Base-by-base conservation (phyloP, 2,113 vertebrate genomes). In the Seriola quinqueradiata region DNA sequence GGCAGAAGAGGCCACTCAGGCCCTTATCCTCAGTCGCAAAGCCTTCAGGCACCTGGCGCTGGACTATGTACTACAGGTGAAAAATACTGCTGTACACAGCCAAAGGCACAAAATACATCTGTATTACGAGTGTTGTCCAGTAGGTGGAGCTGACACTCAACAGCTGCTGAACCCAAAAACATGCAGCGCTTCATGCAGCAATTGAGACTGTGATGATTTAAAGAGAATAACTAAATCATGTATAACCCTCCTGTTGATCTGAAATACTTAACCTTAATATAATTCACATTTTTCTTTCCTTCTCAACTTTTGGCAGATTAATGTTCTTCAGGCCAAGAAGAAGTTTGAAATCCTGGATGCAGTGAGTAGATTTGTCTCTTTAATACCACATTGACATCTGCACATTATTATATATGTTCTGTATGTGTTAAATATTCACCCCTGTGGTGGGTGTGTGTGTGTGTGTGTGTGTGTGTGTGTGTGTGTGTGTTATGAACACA, bases 51-150 rank as follows among this genome's bases (percentile, higher is more conserved):
- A 99, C 83, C 96, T 99, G 73, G 97, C 97, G 3, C 94, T 99
- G 0, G 98, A 99, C 94, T 99, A 99, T 0, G 98, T 99, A 1
- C 95, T 99, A 58, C 98, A 99, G 96, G 97, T 99, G 72, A 95
- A 95, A 71, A 95, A 25, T 25, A 25, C 25, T 25, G 25, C 25
- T 25, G 25, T 25, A 25, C 25, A 25, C 25, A 25, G 25, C 25
- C 25, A 25, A 28, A 28, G 23, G 23, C 64, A 11, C 38, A 25
- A 6, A 50, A 36, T 59, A 16, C 17, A 72, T 6, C 1, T 78
- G 11, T 44, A 32, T 21, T 81, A 70, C 38, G 34, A 42, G 40
- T 23, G 25, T 58, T 55, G 50, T 74, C 88, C 93, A 88, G 13
- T 75, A 82, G 78, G 73, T 78, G 90, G 82, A 6, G 25, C 77